Base-by-base conservation (phyloP, 2,888 invertebrate genomes). In the Leptinotarsa rubiginosa region DNA sequence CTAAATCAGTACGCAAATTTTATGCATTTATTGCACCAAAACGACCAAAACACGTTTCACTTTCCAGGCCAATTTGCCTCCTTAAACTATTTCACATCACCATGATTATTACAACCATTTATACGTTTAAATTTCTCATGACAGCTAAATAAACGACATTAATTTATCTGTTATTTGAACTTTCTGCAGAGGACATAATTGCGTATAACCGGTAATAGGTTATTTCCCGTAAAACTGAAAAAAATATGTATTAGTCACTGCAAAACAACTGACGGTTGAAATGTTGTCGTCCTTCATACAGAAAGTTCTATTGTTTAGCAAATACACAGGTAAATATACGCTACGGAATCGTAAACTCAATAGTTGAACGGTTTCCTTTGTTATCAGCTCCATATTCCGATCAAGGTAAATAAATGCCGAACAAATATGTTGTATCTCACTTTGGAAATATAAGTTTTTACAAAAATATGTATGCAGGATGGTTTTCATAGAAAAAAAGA, bases 301-400 rank as follows among this genome's bases (percentile, higher is more conserved):
- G 56, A 56, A 56, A 56, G 56, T 56, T 25, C 25, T 16, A 56
- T 56, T 56, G 56, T 56, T 56, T 56, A 25, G 22, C 56, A 22
- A 56, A 22, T 20, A 56, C 22, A 56, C 15, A 56, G 18, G 20
- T 4, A 15, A 56, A 56, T 25, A 20, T 56, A 56, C 20, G 15
- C 12, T 15, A 16, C 25, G 3, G 22, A 56, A 22, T 56, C 13
- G 22, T 56, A 15, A 25, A 3, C 22, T 56, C 20, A 3, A 15
- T 50, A 16, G n/a, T 15, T 50, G 50, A 16, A 50, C 50, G 50
- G 4, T 50, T 16, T 50, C 7, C 50, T 50, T 50, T 50, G 50
- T 50, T 50, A 50, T 50, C 50, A n/a, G 50, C n/a, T 16, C 41
- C 41, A 12, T 41, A 10, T 41, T 41, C 10, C 41, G 41, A 41